These are phyloP conservation scores for Coendou prehensilis DNA, from an alignment of 2,797 vertebrate genomes.

Conservation along the genomic window DNA sequence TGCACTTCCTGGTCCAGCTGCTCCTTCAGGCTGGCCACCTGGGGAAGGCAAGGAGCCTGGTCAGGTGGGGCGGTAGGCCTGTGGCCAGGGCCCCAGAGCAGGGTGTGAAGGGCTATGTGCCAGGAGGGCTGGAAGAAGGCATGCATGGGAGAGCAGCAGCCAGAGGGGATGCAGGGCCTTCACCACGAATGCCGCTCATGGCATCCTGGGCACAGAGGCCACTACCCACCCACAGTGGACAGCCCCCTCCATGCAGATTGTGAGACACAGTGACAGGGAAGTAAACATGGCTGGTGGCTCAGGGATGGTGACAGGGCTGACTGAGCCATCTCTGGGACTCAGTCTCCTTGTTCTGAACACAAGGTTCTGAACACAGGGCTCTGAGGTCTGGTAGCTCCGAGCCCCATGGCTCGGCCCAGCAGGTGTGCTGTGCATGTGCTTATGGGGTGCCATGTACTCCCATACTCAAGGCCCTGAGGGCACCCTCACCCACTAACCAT, in stretches of 20 bases:
- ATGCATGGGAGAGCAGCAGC: accelerated
- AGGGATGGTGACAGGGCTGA: neutral
- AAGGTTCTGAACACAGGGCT: neutral
- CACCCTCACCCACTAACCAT: too few relatives aligned
- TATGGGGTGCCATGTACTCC: too few relatives aligned
- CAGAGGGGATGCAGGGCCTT: neutral
- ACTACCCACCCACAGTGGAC: accelerated
- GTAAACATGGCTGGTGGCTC: neutral
- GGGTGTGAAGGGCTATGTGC: neutral
- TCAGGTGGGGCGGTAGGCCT: neutral
- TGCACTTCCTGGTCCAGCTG: constrained; percentile 90
- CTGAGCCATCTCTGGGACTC: neutral
- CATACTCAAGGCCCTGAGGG: accelerated
- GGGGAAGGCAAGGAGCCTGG: neutral
- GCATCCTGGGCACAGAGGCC: accelerated
- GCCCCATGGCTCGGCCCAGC: neutral
- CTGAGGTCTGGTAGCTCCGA: neutral
- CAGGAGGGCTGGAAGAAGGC: neutral
- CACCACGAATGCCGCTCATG: accelerated
- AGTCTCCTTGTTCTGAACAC: neutral
- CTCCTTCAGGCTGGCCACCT: constrained; percentile 91
- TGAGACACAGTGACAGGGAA: neutral
- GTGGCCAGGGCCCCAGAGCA: accelerated
- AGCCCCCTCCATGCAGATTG: neutral
- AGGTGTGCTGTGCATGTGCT: accelerated